phyloP scores from a whole-genome alignment of 35 echinoderm and acorn worm species.

The Apostichopus parvimensis region DNA sequence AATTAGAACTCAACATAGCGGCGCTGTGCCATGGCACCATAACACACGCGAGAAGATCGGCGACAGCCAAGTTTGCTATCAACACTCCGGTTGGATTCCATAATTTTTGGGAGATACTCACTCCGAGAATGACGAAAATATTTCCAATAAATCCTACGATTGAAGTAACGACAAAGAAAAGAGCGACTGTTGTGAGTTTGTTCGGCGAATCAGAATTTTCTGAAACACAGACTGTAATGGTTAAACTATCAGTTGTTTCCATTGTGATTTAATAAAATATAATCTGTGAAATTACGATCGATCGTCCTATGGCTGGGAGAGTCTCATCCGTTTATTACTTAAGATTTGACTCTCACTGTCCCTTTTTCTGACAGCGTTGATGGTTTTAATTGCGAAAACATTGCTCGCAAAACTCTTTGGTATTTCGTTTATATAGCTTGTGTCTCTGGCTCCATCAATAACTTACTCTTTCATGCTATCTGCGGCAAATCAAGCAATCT shows the following conservation, averaged over 20 bases:
- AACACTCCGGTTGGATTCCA: conserved; percentile 43
- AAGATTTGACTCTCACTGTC: not conserved
- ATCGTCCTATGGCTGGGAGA: too few species aligned
- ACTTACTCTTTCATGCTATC: not conserved
- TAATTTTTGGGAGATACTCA: conserved; percentile 41
- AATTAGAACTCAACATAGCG: not conserved
- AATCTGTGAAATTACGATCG: too few species aligned
- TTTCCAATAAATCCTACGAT: conserved; percentile 48
- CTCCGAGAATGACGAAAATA: conserved; percentile 34
- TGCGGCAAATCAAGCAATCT: not conserved
- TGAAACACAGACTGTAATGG: not conserved
- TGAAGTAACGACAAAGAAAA: conserved; percentile 32
- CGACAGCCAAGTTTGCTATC: conserved; percentile 29
- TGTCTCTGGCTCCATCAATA: not conserved
- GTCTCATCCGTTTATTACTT: too few species aligned
- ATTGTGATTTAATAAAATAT: not conserved
- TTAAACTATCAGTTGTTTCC: not conserved
- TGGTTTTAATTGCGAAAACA: not conserved
- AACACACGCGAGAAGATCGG: conserved; percentile 29
- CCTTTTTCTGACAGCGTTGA: not conserved
- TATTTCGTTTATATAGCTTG: not conserved
- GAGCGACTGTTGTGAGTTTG: conserved; percentile 18
- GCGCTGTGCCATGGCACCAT: conserved; percentile 33
- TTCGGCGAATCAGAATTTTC: not conserved
- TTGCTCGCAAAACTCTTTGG: not conserved